A percentile compares a stretch with the other conserved stretches of the same genome.
Conservation (phyloP, 2,888 invertebrate genomes). For the Xiphydria camelus region DNA sequence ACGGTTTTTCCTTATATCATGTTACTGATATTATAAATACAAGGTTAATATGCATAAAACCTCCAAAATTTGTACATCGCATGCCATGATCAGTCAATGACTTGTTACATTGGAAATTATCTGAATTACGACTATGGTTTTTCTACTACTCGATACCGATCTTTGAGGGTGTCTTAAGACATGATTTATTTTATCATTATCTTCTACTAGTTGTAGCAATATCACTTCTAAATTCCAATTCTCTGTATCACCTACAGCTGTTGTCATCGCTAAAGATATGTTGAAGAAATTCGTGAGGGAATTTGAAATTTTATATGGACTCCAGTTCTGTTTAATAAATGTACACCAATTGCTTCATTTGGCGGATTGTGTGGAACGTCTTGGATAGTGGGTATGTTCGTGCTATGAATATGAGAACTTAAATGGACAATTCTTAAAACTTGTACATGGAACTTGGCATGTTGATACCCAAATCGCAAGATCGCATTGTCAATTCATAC, state of each 20-base stretch:
- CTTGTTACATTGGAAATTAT: slow-evolving; percentile 25
- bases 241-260: slow-evolving; percentile 3
- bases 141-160: slow-evolving; percentile 23
- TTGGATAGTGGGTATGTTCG: slow-evolving; percentile 16
- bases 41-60: slow-evolving; percentile 18
- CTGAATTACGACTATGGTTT: slow-evolving; percentile 20
- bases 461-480: too few species aligned
- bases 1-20: slow-evolving; percentile 14
- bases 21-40: slow-evolving; percentile 11
- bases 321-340: slow-evolving; percentile 15
- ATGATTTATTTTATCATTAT: slow-evolving; percentile 19
- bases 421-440: slow-evolving; percentile 17
- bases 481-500: too few species aligned
- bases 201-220: slow-evolving; percentile 11
- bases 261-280: slow-evolving; percentile 7
- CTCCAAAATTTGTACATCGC: slow-evolving; percentile 24
- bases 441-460: slow-evolving; percentile 21
- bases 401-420: slow-evolving; percentile 24
- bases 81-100: slow-evolving; percentile 19
- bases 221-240: slow-evolving; percentile 10
- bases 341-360: slow-evolving; percentile 18
- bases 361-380: slow-evolving; percentile 11
- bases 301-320: slow-evolving; percentile 16
- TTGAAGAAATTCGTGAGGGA: slow-evolving; percentile 14
- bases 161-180: slow-evolving; percentile 14